phyloP scores from a whole-genome alignment of 23 tunicate genomes.

The Halocynthia aurantium region DNA sequence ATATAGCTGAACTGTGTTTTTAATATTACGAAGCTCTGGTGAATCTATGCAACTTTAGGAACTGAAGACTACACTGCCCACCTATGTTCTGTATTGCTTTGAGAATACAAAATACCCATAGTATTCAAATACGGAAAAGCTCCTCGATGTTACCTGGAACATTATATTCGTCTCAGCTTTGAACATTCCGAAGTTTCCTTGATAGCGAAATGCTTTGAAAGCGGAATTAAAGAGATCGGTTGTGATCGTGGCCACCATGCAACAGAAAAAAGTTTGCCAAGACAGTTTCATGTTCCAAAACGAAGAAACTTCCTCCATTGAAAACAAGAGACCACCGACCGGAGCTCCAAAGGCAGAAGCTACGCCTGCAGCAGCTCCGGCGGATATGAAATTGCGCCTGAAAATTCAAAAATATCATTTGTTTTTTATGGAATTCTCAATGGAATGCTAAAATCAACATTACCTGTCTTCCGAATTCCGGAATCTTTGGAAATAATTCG shows the following conservation, averaged over 20 bases:
- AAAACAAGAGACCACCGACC: conserved; percentile 97
- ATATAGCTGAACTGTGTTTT: background rate
- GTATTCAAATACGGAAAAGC: background rate
- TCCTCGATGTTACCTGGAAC: conserved; percentile 55
- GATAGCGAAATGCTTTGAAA: conserved; percentile 76
- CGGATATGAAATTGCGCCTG: conserved; percentile 97
- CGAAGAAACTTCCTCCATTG: conserved; percentile 99
- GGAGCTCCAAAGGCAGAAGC: conserved; percentile 99
- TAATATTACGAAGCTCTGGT: no score
- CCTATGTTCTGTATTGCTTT: no score
- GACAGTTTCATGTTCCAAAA: conserved; percentile 98
- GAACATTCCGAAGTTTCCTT: conserved; percentile 86
- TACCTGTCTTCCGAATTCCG: conserved; percentile 99
- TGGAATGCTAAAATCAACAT: background rate
- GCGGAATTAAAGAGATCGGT: conserved; percentile 97
- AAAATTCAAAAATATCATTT: background rate
- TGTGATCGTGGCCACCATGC: conserved; percentile 98
- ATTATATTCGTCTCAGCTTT: conserved; percentile 83
- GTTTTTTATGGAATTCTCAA: background rate
- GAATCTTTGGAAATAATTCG: conserved; percentile 86
- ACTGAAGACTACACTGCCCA: no score
- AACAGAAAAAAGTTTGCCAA: conserved; percentile 99
- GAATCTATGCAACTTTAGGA: no score
- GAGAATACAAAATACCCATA: no score
- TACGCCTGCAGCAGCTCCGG: conserved; percentile 99